Percentiles rank a stretch among this genome's conserved stretches.
Conservation (phyloP, 1,140 invertebrate species). For the Bombus ignitus region DNA sequence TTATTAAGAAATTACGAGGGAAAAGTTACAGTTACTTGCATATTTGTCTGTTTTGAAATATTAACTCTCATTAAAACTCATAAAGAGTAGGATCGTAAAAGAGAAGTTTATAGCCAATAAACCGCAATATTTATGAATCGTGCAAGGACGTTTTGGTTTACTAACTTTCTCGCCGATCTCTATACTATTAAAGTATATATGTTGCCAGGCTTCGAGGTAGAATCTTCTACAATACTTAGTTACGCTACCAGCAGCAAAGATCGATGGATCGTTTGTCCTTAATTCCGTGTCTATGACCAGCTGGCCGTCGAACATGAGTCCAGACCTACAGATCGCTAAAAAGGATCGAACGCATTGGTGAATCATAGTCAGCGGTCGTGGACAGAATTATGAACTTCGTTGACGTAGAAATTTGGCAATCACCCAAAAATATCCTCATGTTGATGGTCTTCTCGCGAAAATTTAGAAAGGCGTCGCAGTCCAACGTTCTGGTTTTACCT, state of each 20-base stretch:
- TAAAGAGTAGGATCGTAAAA: no score
- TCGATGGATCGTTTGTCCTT: constrained; percentile 87
- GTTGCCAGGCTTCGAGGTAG: constrained; percentile 79
- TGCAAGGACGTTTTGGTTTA: background rate
- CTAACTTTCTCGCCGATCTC: constrained; percentile 84
- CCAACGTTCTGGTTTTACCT: constrained; percentile 32
- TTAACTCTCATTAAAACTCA: no score
- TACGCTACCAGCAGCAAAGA: constrained; percentile 87
- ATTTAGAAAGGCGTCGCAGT: constrained; percentile 66
- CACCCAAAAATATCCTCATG: constrained; percentile 82
- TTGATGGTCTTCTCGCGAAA: constrained; percentile 66
- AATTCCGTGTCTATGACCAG: constrained; percentile 87
- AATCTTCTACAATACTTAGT: constrained; percentile 85
- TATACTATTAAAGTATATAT: constrained; percentile 83
- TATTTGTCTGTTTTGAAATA: no score
- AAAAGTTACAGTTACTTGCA: no score
- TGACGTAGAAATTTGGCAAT: background rate
- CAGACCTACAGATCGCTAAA: constrained; percentile 86
- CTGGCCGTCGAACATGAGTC: constrained; percentile 88
- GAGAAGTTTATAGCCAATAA: no score
- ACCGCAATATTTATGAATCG: no score
- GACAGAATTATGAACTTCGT: background rate
- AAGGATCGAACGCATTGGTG: background rate
- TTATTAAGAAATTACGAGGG: no score
- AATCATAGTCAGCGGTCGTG: background rate